These are phyloP conservation scores for Terebella lapidaria DNA, from an alignment of 2,888 invertebrate species.

Conservation along the genomic window DNA sequence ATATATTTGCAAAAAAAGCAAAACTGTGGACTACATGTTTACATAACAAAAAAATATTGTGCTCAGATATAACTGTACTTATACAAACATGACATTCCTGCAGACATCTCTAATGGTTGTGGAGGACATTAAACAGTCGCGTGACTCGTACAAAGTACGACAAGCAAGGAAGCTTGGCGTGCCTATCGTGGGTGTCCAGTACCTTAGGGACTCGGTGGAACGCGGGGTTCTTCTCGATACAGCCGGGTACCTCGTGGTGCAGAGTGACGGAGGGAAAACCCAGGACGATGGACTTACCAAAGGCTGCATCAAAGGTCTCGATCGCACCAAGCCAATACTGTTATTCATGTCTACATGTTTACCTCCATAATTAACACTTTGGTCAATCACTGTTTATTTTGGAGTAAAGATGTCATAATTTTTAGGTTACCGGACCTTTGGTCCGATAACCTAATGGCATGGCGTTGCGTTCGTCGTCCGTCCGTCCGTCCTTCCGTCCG, in stretches of 20 bases:
- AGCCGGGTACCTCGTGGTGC: not conserved
- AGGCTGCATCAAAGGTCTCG: not conserved
- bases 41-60: no score
- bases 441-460: no score
- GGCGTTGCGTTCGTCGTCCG: no score
- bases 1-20: no score
- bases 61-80: no score
- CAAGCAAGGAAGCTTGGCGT: not conserved
- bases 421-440: no score
- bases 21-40: no score
- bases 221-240: not conserved
- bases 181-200: not conserved
- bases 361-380: not conserved
- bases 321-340: no score
- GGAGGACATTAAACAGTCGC: not conserved
- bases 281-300: not conserved
- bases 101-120: not conserved
- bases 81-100: not conserved
- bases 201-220: not conserved
- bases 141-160: not conserved
- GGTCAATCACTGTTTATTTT: no score
- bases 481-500: no score
- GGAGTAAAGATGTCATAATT: no score
- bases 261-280: not conserved
- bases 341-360: no score